These are phyloP conservation scores for Rhizomys pruinosus DNA, from an alignment of 2,113 vertebrate genomes.

Conservation along the genomic window DNA sequence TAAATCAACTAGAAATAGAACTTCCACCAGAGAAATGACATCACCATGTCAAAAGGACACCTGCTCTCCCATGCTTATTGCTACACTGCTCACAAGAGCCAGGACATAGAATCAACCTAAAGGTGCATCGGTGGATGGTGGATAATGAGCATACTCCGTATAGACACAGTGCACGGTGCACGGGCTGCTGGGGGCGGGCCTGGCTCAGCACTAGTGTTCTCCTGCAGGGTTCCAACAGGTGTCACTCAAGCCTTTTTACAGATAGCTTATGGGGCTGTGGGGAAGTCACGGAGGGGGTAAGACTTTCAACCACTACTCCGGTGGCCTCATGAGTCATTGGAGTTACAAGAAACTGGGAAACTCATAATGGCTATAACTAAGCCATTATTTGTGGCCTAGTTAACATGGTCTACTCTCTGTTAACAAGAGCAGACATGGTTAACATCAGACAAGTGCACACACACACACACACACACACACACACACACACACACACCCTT, in stretches of 20 bases:
- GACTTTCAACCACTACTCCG: not conserved
- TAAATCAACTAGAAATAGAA: not conserved
- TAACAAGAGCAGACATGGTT: not conserved
- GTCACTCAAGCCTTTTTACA: not conserved
- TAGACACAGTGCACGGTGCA: too few species aligned
- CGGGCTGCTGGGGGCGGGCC: too few species aligned
- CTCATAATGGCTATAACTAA: not conserved
- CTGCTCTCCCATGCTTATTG: too few species aligned
- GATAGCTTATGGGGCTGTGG: not conserved
- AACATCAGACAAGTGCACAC: not conserved
- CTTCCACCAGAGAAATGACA: not conserved
- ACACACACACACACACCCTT: not conserved
- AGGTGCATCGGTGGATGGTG: not conserved
- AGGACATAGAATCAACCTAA: not conserved
- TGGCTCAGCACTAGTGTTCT: not conserved
- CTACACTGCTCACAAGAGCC: not conserved
- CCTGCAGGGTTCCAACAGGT: not conserved
- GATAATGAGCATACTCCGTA: not conserved
- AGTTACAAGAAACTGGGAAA: not conserved
- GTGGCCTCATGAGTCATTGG: not conserved
- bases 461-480: not conserved
- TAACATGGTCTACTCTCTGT: not conserved
- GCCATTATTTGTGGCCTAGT: not conserved
- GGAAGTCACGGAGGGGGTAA: not conserved
- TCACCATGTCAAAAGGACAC: not conserved